These are phyloP conservation scores for Miichthys miiuy DNA, from an alignment of 2,797 vertebrate species.

Conservation along the genomic window DNA sequence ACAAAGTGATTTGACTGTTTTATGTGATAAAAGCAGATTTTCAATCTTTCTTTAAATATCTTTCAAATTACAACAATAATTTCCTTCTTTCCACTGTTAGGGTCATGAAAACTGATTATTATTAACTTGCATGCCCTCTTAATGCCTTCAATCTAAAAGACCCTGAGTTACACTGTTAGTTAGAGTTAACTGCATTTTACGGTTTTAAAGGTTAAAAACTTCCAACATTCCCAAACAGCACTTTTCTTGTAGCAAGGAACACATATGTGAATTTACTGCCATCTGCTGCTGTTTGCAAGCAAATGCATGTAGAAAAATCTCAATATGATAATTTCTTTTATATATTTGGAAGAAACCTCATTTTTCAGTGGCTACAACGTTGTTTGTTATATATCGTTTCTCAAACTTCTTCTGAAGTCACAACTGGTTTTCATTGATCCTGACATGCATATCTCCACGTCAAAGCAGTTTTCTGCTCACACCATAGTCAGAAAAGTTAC, in stretches of 20 bases:
- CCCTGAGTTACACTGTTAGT: too few species aligned
- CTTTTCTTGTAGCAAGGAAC: neutral
- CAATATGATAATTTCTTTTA: neutral
- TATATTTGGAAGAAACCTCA: neutral
- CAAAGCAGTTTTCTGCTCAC: neutral
- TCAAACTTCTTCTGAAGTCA: neutral
- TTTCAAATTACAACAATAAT: too few species aligned
- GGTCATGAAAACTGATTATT: neutral
- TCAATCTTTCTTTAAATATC: too few species aligned
- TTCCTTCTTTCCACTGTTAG: neutral
- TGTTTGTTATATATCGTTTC: neutral
- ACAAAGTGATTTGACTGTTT: neutral
- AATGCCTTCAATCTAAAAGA: neutral
- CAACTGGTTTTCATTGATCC: neutral
- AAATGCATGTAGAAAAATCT: conserved; percentile 1
- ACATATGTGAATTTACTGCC: conserved; percentile 4
- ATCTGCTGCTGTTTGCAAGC: conserved; percentile 22
- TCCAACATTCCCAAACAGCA: neutral
- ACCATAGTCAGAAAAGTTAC: neutral
- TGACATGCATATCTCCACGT: neutral
- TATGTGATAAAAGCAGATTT: neutral
- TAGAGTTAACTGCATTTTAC: neutral
- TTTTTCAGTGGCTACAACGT: neutral
- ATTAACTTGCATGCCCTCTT: neutral
- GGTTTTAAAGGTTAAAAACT: neutral